Base-by-base conservation (phyloP, 2,888 invertebrate genomes). In the Agrilus biguttatus region DNA sequence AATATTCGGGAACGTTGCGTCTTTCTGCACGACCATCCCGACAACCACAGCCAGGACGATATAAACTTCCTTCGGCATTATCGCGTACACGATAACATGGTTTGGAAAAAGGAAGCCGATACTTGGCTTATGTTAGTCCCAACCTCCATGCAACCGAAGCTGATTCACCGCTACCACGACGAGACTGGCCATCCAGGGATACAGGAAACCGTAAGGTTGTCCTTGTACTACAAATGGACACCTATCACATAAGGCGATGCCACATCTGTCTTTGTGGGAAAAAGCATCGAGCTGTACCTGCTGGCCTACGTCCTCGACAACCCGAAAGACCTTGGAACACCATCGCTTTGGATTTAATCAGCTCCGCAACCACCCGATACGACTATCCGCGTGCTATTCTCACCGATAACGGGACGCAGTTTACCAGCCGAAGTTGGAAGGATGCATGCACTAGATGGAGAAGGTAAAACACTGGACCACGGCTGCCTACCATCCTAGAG, bases 161-260 rank as follows among this genome's bases (percentile, higher is more conserved):
- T 43, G 2, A 12, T 45, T n/a, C 36, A 41, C 23, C 36, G 32
- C 4, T 47, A 46, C 14, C 46, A 50, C 17, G 44, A 49, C 14
- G 39, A 36, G 2, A 49, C 51, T 3, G 51, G 48, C 3, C 51
- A 54, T 36, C 53, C 53, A 2, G 53, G 54, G 8, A 17, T 37
- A 8, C 52, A 51, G 2, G 50, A 55, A 44, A 53, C 52, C 5
- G 5, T 36, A 3, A 41, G 45, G 0, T 45, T 50, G 1, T 42
- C 36, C 6, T 8, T 13, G 10, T 3, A 21, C 1, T 52, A 39
- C 19, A 36, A 40, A 8, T 52, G 50, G 50, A 41, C 41, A 7
- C 52, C 48, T 49, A 51, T 50, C 43, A 51, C 47, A 43, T 53
- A 40, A 49, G 48, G 42, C 5, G n/a, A 1, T 49, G 47, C 23